phyloP scores from a whole-genome alignment of 2,113 vertebrate genomes.

The Oreocharis arfaki region DNA sequence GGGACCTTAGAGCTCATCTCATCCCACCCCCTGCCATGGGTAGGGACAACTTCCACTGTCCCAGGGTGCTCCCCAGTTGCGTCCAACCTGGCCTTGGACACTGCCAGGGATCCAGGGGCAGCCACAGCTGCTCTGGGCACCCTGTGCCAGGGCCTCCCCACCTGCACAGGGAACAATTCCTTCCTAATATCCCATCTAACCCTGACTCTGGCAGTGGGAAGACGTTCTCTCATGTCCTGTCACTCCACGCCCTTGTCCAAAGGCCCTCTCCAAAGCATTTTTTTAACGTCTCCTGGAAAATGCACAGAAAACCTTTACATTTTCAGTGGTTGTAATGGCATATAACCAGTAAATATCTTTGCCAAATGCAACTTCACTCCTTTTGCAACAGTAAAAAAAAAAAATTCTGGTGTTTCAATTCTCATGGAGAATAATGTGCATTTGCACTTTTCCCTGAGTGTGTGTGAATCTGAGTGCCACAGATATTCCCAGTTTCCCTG shows the following conservation, averaged over 20 bases:
- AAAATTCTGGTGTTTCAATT: not conserved
- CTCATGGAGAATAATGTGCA: not conserved
- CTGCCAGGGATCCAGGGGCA: not conserved
- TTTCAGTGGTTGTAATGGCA: not conserved
- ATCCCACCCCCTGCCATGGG: accelerated
- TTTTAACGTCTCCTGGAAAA: not conserved
- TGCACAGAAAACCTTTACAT: not conserved
- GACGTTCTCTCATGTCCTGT: not conserved
- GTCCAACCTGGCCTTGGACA: accelerated
- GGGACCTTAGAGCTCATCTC: not conserved
- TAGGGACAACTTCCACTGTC: not conserved
- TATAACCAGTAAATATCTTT: not conserved
- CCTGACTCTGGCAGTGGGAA: not conserved
- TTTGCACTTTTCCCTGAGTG: not conserved
- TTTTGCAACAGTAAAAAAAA: not conserved
- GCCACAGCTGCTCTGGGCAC: not conserved
- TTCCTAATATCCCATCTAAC: accelerated
- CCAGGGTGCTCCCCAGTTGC: accelerated
- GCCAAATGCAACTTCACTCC: not conserved
- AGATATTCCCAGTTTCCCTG: not conserved
- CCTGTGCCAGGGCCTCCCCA: not conserved
- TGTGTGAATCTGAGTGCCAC: not conserved
- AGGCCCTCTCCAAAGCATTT: not conserved
- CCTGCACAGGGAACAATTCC: accelerated
- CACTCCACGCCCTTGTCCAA: not conserved